phyloP scores from a whole-genome alignment of 2,888 invertebrate species.

The Acholoe squamosa region DNA sequence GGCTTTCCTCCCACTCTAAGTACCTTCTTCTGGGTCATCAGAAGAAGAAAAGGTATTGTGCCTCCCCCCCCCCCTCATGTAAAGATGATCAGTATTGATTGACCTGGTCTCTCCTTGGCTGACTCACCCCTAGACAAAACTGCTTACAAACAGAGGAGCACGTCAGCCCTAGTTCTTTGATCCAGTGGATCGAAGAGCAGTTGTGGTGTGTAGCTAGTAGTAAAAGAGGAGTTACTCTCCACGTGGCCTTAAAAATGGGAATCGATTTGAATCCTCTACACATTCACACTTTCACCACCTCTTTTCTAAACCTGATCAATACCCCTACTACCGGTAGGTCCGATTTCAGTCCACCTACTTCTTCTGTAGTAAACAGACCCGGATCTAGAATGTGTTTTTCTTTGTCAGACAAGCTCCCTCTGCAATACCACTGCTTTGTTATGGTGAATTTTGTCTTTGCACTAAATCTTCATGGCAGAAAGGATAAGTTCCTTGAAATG shows the following conservation, averaged over 20 bases:
- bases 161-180: not conserved
- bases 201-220: not conserved
- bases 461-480: too few species aligned
- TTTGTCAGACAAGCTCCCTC: too few species aligned
- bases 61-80: slow-evolving; percentile 5
- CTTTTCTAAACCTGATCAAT: not conserved
- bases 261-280: not conserved
- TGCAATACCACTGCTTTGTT: too few species aligned
- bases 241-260: not conserved
- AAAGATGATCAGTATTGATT: slow-evolving; percentile 34
- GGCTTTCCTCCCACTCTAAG: not conserved
- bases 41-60: slow-evolving; percentile 4
- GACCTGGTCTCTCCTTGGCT: not conserved
- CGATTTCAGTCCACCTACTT: not conserved
- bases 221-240: not conserved
- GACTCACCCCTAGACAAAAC: not conserved
- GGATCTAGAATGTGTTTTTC: too few species aligned
- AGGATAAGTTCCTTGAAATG: too few species aligned
- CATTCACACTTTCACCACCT: not conserved
- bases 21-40: not conserved
- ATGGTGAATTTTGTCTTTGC: too few species aligned
- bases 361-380: not conserved
- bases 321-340: not conserved
- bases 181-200: not conserved
- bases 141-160: slow-evolving; percentile 19